Conservation (phyloP, 2,888 invertebrate genomes). For the Rotaria sp. region DNA sequence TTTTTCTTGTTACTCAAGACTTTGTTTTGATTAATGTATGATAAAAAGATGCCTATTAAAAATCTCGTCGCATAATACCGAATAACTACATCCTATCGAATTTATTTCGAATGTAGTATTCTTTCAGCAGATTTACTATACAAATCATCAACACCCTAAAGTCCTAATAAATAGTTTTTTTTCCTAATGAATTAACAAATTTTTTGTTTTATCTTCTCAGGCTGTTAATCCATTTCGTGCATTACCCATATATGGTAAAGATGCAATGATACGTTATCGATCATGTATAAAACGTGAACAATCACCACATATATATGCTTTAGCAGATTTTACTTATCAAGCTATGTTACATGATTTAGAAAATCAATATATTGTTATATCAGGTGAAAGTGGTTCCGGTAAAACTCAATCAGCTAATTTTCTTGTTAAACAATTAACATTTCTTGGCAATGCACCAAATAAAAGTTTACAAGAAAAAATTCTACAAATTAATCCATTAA, state of each 20-base stretch:
- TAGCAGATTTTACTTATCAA: constrained; percentile 81
- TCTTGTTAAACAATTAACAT: constrained; percentile 71
- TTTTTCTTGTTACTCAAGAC: too few relatives aligned
- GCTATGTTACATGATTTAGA: constrained; percentile 77
- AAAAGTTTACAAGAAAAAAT: constrained; percentile 57
- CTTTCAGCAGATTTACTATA: too few relatives aligned
- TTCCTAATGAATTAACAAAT: too few relatives aligned
- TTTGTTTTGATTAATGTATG: too few relatives aligned
- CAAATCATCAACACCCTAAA: too few relatives aligned
- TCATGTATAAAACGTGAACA: constrained; percentile 59
- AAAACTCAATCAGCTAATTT: constrained; percentile 77
- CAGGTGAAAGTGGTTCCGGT: constrained; percentile 82
- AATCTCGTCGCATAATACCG: too few relatives aligned
- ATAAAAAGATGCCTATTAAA: too few relatives aligned
- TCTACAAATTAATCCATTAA: constrained; percentile 72
- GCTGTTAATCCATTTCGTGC: constrained; percentile 72
- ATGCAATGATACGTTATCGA: constrained; percentile 44
- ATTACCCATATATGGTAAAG: constrained; percentile 67
- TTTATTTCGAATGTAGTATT: too few relatives aligned
- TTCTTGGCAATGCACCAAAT: constrained; percentile 61
- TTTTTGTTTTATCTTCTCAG: neutral
- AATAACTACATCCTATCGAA: too few relatives aligned
- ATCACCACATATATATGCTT: constrained; percentile 78
- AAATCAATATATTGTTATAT: constrained; percentile 75
- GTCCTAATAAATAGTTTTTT: too few relatives aligned